Evolutionary conservation across 2,888 invertebrate genomes (phyloP), one percentile per base, ranked within the genome.

Genomic region (Parnassius smintheus): DNA sequence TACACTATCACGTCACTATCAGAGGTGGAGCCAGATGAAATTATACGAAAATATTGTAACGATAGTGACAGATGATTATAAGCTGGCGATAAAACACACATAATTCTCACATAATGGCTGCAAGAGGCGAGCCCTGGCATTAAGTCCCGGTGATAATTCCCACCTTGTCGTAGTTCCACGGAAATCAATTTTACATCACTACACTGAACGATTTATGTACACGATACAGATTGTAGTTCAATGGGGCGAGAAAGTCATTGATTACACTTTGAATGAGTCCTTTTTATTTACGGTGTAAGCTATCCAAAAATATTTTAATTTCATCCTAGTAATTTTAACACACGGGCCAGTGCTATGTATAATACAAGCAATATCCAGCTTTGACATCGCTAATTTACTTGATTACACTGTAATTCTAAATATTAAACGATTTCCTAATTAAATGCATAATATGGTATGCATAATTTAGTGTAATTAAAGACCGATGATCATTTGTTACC

Each of bases 61-160:
- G 86, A 89, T 90, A 89, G 91, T 91, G 91, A 91, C 91, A 91
- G 89, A 91, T 91, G 90, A 91, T 91, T 91, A 91, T 91, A 91
- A 91, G 88, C 86, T 85, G 84, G 86, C 86, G 90, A 91, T 91
- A 91, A 91, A 91, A 91, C 90, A 91, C 83, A 91, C 90, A 91
- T 90, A 90, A 91, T 91, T 91, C 89, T 82, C 81, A 77, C 76
- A 77, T 88, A 88, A 90, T 88, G 81, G 88, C 78, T 25, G 25
- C 78, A 72, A 71, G 71, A 70, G 72, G 68, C 60, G 75, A 70
- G 72, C 71, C 69, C 72, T 65, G 71, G 74, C 76, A 77, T 79
- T 79, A 78, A 73, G 70, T 66, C 71, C 69, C 72, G 73, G 66
- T 78, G 78, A 78, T 82, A 83, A 86, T 86, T 82, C 81, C 78